phyloP scores from a whole-genome alignment of 2,888 invertebrate genomes.

The Drepanosiphum platanoidis region DNA sequence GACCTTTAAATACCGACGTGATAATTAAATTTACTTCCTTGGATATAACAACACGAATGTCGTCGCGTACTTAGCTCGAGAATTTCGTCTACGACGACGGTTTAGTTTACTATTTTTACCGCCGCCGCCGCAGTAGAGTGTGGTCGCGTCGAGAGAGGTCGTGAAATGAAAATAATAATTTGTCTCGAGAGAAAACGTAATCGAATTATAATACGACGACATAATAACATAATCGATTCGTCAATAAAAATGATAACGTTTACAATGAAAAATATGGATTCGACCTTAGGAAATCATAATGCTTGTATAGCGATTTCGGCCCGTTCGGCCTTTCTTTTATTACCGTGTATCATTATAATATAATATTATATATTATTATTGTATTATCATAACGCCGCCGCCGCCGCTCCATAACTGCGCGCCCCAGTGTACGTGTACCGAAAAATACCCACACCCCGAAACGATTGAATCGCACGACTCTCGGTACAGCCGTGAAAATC shows the following conservation, averaged over 20 bases:
- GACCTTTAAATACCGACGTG: slow-evolving; percentile 19
- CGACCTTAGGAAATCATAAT: not conserved
- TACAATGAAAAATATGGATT: not conserved
- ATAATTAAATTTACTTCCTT: not conserved
- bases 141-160: too few relatives aligned
- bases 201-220: not conserved
- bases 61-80: not conserved
- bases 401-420: not conserved
- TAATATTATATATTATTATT: not conserved
- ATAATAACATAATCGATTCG: not conserved
- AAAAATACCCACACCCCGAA: too few relatives aligned
- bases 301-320: not conserved
- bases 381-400: not conserved
- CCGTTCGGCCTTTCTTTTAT: not conserved
- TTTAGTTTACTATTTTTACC: too few relatives aligned
- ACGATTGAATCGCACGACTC: slow-evolving; percentile 19
- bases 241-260: not conserved
- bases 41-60: not conserved
- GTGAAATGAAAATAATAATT: too few relatives aligned
- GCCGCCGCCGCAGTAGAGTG: too few relatives aligned
- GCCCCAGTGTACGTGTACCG: not conserved
- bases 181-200: too few relatives aligned
- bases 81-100: too few relatives aligned
- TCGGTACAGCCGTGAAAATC: slow-evolving; percentile 25
- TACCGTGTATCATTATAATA: not conserved